Percentiles rank a stretch among this genome's conserved stretches.
phyloP scores from a whole-genome alignment of 1,140 invertebrate species.

The Pachypsylla venusta region DNA sequence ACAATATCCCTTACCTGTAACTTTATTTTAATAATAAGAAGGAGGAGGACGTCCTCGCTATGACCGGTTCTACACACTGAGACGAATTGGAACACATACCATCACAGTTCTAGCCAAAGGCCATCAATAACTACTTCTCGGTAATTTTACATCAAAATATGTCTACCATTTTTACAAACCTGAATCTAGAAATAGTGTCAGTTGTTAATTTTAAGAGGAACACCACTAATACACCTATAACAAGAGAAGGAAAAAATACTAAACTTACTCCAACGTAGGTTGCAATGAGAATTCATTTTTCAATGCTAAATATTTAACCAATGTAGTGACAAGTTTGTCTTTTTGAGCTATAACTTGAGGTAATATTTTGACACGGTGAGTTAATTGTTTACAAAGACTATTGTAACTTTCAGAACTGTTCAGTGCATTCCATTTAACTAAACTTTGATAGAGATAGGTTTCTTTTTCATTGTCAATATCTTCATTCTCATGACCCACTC shows the following conservation, averaged over 20 bases:
- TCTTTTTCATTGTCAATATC: slow-evolving; percentile 45
- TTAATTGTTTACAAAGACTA: slow-evolving; percentile 52
- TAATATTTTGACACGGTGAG: slow-evolving; percentile 49
- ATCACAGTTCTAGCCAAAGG: no score
- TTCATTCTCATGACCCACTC: slow-evolving; percentile 53
- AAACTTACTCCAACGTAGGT: slow-evolving; percentile 69
- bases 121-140: no score
- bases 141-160: no score
- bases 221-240: slow-evolving; percentile 11
- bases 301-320: slow-evolving; percentile 53
- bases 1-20: no score
- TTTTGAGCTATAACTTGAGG: slow-evolving; percentile 64
- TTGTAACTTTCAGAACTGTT: slow-evolving; percentile 71
- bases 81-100: no score
- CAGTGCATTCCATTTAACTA: slow-evolving; percentile 74
- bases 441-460: slow-evolving; percentile 60
- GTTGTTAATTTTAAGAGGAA: no score
- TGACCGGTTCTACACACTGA: no score
- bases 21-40: no score
- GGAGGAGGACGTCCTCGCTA: no score
- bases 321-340: slow-evolving; percentile 49
- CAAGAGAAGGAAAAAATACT: slow-evolving; percentile 46
- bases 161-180: no score
- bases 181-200: no score
- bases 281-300: slow-evolving; percentile 56